Base-by-base conservation (phyloP, 1,140 invertebrate genomes). In the Drosophila pruinosa region DNA sequence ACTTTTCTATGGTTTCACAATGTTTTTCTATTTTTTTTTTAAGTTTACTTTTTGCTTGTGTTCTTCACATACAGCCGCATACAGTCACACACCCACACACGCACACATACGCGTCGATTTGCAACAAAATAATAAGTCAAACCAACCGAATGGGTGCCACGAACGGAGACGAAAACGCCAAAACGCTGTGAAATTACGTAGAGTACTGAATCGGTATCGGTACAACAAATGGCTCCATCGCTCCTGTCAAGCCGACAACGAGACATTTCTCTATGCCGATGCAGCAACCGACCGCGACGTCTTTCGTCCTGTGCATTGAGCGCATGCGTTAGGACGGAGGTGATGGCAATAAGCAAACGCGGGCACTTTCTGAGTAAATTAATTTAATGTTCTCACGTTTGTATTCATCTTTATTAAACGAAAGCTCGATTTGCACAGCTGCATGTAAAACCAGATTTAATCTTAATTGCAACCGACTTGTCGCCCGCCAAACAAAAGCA, bases 1-100 rank as follows among this genome's bases (percentile, higher is more conserved):
- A 75, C 69, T 75, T 88, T 86, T 39, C 67, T 88, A 86, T 72
- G 82, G 82, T 86, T 86, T 86, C 82, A 43, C 72, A 69, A 31
- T 63, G 50, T 52, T 52, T 47, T 59, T 67, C 31, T 63, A 48
- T 68, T 31, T 36, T 48, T 53, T 56, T 67, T 47, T 64, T 54
- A 28, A 47, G 59, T 75, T 52, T 56, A 63, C 43, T 54, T 48
- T n/a, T 4, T 38, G 8, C 8, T n/a, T 38, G 7, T 41, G 24
- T 45, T 36, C 14, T 45, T 26, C 41, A 50, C 39, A 67, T 19
- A 38, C 24, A 74, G 21, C 54, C 54, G 39, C 26, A 39, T 38
- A 15, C 56, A 41, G 39, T 3, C 12, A 56, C 15, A 28, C 26
- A 52, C 50, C 8, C 8, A 50, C 61, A 72, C 12, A 39, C 24